A percentile compares a stretch with the other conserved stretches of the same genome.
Conservation (phyloP, 2,888 invertebrate genomes). For the Calameuta idolon region DNA sequence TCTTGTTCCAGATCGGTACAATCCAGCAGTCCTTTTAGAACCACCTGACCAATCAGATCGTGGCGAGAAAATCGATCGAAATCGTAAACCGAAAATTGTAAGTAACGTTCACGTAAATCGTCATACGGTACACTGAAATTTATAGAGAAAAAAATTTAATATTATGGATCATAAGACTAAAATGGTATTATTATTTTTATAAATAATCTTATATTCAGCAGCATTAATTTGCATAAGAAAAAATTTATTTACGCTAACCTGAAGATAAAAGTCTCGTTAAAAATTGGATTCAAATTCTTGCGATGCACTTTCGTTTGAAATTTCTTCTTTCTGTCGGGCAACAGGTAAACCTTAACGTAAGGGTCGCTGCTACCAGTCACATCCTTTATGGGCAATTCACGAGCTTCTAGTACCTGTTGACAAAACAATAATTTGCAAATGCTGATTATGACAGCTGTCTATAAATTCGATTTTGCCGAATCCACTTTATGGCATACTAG, state of each 20-base stretch:
- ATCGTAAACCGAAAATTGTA: slow-evolving; percentile 90
- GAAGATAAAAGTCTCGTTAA: slow-evolving; percentile 88
- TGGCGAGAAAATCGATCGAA: slow-evolving; percentile 91
- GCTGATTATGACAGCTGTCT: too few relatives aligned
- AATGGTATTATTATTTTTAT: neutral
- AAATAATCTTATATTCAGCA: too few relatives aligned
- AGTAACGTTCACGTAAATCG: slow-evolving; percentile 79
- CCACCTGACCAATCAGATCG: slow-evolving; percentile 88
- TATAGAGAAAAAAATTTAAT: neutral
- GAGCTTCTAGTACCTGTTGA: slow-evolving; percentile 77
- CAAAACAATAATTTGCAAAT: slow-evolving; percentile 2
- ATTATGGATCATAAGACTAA: neutral
- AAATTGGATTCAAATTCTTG: slow-evolving; percentile 84
- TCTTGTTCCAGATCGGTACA: slow-evolving; percentile 83
- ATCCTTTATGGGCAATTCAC: slow-evolving; percentile 85
- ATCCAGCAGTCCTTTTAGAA: slow-evolving; percentile 82
- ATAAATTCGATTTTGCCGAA: too few relatives aligned
- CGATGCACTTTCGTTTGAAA: slow-evolving; percentile 87
- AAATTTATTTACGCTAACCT: slow-evolving; percentile 68
- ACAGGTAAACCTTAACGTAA: slow-evolving; percentile 85
- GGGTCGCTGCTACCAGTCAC: slow-evolving; percentile 89
- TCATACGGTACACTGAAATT: slow-evolving; percentile 77
- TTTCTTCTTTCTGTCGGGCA: slow-evolving; percentile 88
- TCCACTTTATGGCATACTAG: too few relatives aligned
- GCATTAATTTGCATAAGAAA: neutral